These are phyloP conservation scores for Deroplatys truncata DNA, from an alignment of 2,888 invertebrate genomes.

Conservation along the genomic window DNA sequence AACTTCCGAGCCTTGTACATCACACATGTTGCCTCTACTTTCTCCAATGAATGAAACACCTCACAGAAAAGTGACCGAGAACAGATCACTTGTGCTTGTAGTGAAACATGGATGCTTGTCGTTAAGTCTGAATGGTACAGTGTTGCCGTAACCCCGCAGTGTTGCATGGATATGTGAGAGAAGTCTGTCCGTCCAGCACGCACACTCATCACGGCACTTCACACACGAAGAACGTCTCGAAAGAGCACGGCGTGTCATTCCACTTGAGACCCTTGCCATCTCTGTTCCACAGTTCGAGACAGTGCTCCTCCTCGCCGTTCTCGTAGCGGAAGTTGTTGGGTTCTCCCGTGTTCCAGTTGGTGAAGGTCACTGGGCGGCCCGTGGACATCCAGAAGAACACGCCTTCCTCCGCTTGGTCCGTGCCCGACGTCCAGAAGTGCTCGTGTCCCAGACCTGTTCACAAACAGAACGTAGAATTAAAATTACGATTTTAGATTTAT, in stretches of 20 bases:
- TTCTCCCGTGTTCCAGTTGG: constrained; percentile 91
- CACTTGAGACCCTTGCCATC: constrained; percentile 89
- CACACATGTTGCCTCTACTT: too few species aligned
- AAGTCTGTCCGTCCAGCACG: too few species aligned
- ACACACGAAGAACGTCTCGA: constrained; percentile 89
- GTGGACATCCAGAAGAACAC: constrained; percentile 93
- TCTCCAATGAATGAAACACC: too few species aligned
- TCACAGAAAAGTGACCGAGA: too few species aligned
- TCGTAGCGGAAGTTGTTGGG: constrained; percentile 92
- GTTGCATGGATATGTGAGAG: too few species aligned
- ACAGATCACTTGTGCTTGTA: too few species aligned
- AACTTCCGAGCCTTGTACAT: too few species aligned
- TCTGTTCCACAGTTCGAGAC: constrained; percentile 85
- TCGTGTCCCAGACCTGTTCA: constrained; percentile 75
- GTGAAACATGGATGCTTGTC: too few species aligned
- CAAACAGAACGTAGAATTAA: constrained; percentile 34
- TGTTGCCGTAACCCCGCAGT: neutral
- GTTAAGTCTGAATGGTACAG: too few species aligned
- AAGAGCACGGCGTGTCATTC: constrained; percentile 92
- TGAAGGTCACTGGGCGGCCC: constrained; percentile 81
- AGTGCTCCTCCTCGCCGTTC: constrained; percentile 90
- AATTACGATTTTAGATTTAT: too few species aligned
- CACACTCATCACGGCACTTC: constrained; percentile 58
- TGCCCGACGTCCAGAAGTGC: constrained; percentile 91
- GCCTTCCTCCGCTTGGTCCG: constrained; percentile 83